Base-by-base conservation (phyloP, 2,113 vertebrate genomes). In the Corythaeola cristata region DNA sequence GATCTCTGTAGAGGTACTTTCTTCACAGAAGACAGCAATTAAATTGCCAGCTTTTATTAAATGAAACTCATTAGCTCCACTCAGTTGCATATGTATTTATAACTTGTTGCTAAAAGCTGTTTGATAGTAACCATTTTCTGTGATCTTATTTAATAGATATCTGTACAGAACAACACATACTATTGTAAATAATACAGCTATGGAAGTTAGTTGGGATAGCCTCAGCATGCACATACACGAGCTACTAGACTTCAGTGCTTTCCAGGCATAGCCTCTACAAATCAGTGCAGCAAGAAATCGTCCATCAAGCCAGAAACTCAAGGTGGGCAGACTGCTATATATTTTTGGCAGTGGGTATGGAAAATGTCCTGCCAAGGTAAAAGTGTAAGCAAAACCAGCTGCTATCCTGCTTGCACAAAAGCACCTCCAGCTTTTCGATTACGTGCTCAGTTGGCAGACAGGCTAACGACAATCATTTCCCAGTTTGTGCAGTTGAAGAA, bases 301-400 rank as follows among this genome's bases (percentile, higher is more conserved):
- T 39, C 67, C 60, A 45, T 77, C 53, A 69, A 80, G 68, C 71
- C 72, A 85, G 56, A 95, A 93, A 90, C 55, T 82, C 88, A 71
- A 68, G 78, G 71, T 72, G 91, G 22, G 80, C 56, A 84, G 45
- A 79, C 55, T 94, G 93, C 74, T 95, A 8, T 55, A 9, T 89
- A 68, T 72, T 93, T 91, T 97, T 96, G 93, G 95, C 93, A 96
- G 63, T 5, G 41, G 66, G 28, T 58, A 90, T n/a, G 87, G 84
- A 96, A 97, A 96, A 92, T 91, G 60, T 95, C 93, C 93, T 96
- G 92, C 96, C 91, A 95, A 93, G 94, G 86, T 94, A 86, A 72
- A 79, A 94, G 78, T 60, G 68, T 93, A 93, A 95, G 94, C 92
- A 96, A 96, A 97, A 87, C 84, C 96, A 91, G 94, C 91, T 95